A percentile compares a stretch with the other conserved stretches of the same genome.
Evolutionary conservation across 2,888 invertebrate species (phyloP).

Genomic region (Caenorhabditis japonica): DNA sequence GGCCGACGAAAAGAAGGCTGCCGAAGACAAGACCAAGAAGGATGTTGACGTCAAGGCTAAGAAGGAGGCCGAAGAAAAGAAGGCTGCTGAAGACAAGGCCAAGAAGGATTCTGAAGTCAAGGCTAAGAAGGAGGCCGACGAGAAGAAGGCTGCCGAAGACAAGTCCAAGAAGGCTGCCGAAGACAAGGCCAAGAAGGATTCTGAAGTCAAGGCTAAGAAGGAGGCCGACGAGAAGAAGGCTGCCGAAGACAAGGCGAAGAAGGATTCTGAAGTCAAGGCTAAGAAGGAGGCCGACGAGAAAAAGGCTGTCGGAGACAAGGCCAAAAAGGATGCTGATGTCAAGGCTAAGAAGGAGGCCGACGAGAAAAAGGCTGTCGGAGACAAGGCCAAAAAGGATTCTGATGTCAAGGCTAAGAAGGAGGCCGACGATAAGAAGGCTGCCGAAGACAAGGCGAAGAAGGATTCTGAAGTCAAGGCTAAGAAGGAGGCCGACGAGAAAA

Average conservation of each 20-base stretch:
- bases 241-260: slow-evolving; percentile 26
- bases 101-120: slow-evolving; percentile 21
- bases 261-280: slow-evolving; percentile 8
- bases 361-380: too few relatives aligned
- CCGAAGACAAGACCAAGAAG: not conserved
- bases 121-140: slow-evolving; percentile 30
- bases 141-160: slow-evolving; percentile 28
- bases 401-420: too few relatives aligned
- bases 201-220: slow-evolving; percentile 20
- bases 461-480: not conserved
- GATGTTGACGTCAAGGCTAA: slow-evolving; percentile 1
- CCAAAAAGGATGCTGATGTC: slow-evolving; percentile 8
- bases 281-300: slow-evolving; percentile 1
- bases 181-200: slow-evolving; percentile 27
- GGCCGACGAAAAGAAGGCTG: slow-evolving; percentile 10
- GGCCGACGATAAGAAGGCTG: slow-evolving; percentile 8
- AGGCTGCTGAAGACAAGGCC: not conserved
- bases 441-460: slow-evolving; percentile 13
- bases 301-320: slow-evolving; percentile 12
- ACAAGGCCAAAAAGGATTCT: too few relatives aligned
- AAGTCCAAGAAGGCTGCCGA: not conserved
- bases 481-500: too few relatives aligned
- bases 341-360: slow-evolving; percentile 14
- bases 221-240: slow-evolving; percentile 29
- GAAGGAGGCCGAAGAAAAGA: slow-evolving; percentile 2